These are phyloP conservation scores for Hippocampus zosterae DNA, from an alignment of 2,113 vertebrate species.

Conservation along the genomic window DNA sequence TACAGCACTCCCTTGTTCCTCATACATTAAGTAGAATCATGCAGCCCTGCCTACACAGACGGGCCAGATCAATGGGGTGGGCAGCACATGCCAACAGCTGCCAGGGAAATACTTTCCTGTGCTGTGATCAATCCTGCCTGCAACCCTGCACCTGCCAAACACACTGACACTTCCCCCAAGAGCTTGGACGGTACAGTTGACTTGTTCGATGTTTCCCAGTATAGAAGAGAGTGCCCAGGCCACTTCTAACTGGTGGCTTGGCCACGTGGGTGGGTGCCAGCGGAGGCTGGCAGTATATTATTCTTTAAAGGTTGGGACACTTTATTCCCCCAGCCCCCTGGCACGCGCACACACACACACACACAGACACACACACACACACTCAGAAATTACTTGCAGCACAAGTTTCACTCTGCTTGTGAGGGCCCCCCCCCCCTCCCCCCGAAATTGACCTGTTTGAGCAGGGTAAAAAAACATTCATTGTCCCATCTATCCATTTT, in stretches of 20 bases:
- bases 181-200: conserved; percentile 41
- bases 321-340: too few relatives aligned
- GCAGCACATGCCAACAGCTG: conserved; percentile 59
- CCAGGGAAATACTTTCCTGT: conserved; percentile 53
- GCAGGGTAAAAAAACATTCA: too few relatives aligned
- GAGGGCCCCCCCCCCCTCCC: too few relatives aligned
- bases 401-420: too few relatives aligned
- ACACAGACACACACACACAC: background rate
- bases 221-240: background rate
- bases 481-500: too few relatives aligned
- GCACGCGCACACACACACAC: too few relatives aligned
- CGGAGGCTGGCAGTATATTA: background rate
- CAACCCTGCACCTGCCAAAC: conserved; percentile 48
- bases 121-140: conserved; percentile 51
- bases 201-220: conserved; percentile 30
- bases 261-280: conserved; percentile 6
- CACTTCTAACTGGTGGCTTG: conserved; percentile 27
- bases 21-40: conserved; percentile 72
- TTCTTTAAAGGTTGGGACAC: background rate
- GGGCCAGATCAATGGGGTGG: conserved; percentile 60
- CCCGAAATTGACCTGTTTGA: too few relatives aligned
- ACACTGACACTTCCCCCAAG: conserved; percentile 35
- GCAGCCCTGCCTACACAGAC: conserved; percentile 53
- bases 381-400: too few relatives aligned
- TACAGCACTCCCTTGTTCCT: conserved; percentile 41